Percentiles rank a stretch among this genome's conserved stretches.
Conservation (phyloP, 2,888 invertebrate genomes). For the Psylliodes chrysocephalus region DNA sequence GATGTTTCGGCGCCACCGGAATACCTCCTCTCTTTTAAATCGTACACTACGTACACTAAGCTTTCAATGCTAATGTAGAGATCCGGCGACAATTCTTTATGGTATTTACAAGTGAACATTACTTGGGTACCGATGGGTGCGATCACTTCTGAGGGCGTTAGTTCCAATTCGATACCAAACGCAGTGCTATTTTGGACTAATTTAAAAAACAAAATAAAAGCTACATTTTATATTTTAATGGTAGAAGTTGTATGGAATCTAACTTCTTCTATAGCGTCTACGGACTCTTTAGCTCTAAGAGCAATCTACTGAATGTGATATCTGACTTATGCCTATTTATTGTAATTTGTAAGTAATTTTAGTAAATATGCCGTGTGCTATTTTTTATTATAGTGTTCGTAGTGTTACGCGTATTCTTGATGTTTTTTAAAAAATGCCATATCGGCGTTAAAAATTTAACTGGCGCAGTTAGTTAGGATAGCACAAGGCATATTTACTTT, state of each 20-base stretch:
- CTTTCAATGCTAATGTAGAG: slow-evolving; percentile 46
- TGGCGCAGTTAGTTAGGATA: too few relatives aligned
- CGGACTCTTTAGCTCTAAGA: too few relatives aligned
- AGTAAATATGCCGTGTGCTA: too few relatives aligned
- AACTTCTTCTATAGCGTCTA: too few relatives aligned
- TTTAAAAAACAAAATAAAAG: slow-evolving; percentile 27
- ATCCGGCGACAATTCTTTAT: slow-evolving; percentile 52
- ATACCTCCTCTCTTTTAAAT: slow-evolving; percentile 36
- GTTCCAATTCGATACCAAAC: slow-evolving; percentile 58
- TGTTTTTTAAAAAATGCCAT: too few relatives aligned
- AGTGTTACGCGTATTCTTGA: too few relatives aligned
- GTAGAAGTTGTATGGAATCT: background rate
- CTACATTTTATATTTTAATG: background rate
- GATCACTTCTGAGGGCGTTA: slow-evolving; percentile 64
- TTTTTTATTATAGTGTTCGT: too few relatives aligned
- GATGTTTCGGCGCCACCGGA: slow-evolving; percentile 44
- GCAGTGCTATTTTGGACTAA: slow-evolving; percentile 27
- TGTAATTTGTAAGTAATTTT: too few relatives aligned
- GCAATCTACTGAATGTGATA: too few relatives aligned
- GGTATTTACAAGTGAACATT: slow-evolving; percentile 66
- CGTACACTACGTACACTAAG: slow-evolving; percentile 39
- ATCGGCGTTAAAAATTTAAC: too few relatives aligned
- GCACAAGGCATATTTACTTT: too few relatives aligned
- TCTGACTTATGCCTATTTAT: too few relatives aligned
- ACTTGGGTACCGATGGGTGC: slow-evolving; percentile 62